Evolutionary conservation across 37 sponge, comb jelly and placozoan species (phyloP).

Genomic region (Diacarnus erythraeanus): DNA sequence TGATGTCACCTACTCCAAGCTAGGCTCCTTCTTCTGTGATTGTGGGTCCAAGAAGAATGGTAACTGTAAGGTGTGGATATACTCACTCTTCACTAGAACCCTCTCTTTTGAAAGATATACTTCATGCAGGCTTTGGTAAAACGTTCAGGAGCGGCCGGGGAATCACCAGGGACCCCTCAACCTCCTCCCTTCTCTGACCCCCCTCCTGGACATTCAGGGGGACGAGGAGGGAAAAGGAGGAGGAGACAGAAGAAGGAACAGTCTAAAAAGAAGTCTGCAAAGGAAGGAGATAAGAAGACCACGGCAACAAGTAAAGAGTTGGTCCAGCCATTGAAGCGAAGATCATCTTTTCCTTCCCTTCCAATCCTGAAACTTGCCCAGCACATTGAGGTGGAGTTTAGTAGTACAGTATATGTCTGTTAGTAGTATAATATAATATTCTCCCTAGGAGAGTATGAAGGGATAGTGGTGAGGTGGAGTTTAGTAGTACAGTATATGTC

Average conservation of each 20-base stretch:
- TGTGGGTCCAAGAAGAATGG: conserved; percentile 89
- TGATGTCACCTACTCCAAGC: conserved; percentile 83
- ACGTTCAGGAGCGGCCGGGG: conserved; percentile 16
- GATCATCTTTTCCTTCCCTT: conserved; percentile 23
- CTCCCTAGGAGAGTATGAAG: too few species aligned
- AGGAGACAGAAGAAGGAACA: neutral
- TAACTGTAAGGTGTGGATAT: conserved; percentile 60
- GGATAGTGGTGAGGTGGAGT: too few species aligned
- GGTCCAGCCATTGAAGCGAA: neutral
- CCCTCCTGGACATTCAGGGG: neutral
- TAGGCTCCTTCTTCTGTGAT: conserved; percentile 93
- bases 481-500: too few species aligned
- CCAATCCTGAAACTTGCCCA: conserved; percentile 4
- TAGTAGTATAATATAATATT: too few species aligned
- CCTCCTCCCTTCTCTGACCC: conserved; percentile 28
- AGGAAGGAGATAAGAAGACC: neutral
- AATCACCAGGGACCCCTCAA: neutral
- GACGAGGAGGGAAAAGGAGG: neutral
- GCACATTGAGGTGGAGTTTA: neutral
- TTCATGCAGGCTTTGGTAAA: conserved; percentile 60
- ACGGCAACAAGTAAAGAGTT: neutral
- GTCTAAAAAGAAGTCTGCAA: neutral
- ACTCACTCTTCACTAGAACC: neutral
- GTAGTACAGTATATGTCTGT: neutral
- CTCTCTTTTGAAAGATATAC: neutral